phyloP scores from a whole-genome alignment of 2,797 vertebrate genomes.

The Botia kubotai region DNA sequence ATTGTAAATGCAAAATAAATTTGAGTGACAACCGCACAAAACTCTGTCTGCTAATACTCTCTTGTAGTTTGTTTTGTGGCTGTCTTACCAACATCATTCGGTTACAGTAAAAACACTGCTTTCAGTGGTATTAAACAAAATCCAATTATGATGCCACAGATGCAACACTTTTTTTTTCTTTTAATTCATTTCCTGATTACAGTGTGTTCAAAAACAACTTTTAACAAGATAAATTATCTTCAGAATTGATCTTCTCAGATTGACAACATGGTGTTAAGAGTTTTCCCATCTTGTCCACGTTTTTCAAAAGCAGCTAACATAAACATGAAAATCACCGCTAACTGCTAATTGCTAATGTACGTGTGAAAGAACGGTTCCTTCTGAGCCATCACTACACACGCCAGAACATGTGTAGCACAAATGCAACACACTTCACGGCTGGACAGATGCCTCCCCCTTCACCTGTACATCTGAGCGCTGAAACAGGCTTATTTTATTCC shows the following conservation, averaged over 20 bases:
- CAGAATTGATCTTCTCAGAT: background rate
- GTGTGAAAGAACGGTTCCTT: background rate
- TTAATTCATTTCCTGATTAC: background rate
- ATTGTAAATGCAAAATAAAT: too few species aligned
- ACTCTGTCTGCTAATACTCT: background rate
- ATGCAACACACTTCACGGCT: background rate
- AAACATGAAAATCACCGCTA: background rate
- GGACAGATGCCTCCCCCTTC: slow-evolving; percentile 31
- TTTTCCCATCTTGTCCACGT: background rate
- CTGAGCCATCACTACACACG: background rate
- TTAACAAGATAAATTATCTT: background rate
- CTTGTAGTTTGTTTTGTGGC: slow-evolving; percentile 19
- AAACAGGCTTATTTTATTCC: slow-evolving; percentile 48
- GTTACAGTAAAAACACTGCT: slow-evolving; percentile 15
- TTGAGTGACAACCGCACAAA: too few species aligned
- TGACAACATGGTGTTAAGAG: background rate
- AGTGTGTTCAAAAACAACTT: background rate
- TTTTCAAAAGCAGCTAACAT: background rate
- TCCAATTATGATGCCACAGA: background rate
- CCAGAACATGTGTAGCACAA: slow-evolving; percentile 10
- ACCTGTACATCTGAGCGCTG: slow-evolving; percentile 24
- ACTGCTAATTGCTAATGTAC: background rate
- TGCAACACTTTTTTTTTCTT: slow-evolving; percentile 1
- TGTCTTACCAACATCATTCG: background rate
- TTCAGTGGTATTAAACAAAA: slow-evolving; percentile 4